Conservation (phyloP, 2,113 vertebrate species). For the Lanius ludovicianus region DNA sequence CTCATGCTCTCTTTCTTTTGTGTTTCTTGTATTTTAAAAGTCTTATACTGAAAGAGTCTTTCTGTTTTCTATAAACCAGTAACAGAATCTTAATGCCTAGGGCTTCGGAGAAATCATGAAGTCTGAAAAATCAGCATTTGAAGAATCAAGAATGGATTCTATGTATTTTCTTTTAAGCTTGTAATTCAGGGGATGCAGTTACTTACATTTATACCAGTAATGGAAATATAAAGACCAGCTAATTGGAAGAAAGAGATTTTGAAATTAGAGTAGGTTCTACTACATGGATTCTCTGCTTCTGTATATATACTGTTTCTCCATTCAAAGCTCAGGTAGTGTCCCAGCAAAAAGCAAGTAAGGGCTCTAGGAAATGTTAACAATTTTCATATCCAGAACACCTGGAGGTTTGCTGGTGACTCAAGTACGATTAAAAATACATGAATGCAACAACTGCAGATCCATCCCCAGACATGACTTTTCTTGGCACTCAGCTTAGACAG, state of each 20-base stretch:
- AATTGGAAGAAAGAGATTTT: neutral
- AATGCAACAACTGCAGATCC: conserved; percentile 25
- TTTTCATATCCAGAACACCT: neutral
- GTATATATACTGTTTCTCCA: neutral
- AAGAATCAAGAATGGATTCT: neutral
- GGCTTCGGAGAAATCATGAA: neutral
- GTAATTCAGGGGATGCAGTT: neutral
- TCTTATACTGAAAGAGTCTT: neutral
- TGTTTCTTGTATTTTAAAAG: neutral
- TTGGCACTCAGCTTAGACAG: neutral
- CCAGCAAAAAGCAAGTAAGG: neutral
- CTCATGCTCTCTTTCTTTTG: neutral
- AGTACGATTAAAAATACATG: conserved; percentile 55
- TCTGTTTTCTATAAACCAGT: neutral
- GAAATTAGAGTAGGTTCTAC: neutral
- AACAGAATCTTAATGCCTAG: neutral
- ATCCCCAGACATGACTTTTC: neutral
- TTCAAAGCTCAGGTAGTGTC: neutral
- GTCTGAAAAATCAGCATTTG: neutral
- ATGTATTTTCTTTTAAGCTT: neutral
- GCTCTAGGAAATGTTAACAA: neutral
- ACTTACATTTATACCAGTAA: neutral
- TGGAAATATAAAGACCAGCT: neutral
- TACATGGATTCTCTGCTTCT: neutral
- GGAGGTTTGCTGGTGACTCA: neutral